Evolutionary conservation across 1,140 invertebrate genomes (phyloP).

Genomic region (Elysia chlorotica): DNA sequence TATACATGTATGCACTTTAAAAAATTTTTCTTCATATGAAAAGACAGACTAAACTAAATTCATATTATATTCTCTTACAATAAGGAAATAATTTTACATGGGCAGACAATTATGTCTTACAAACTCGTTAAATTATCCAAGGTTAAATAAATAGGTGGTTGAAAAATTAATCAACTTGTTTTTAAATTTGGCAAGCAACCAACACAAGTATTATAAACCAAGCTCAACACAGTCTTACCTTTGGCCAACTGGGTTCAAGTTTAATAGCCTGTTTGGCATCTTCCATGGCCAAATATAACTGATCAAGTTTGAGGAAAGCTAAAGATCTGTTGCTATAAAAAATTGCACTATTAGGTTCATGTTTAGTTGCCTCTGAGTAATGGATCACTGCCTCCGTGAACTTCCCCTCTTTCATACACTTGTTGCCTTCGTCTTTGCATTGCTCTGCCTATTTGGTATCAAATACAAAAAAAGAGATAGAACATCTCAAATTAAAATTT

Average conservation of each 20-base stretch:
- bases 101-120: no score
- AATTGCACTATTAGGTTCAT: slow-evolving; percentile 73
- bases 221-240: no score
- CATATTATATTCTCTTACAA: no score
- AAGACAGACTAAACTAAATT: no score
- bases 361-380: slow-evolving; percentile 80
- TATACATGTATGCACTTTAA: no score
- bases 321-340: slow-evolving; percentile 81
- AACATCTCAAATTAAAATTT: background rate
- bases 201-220: background rate
- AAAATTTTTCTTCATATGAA: no score
- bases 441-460: slow-evolving; percentile 60
- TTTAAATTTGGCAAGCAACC: background rate
- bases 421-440: slow-evolving; percentile 77
- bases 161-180: background rate
- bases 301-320: slow-evolving; percentile 78
- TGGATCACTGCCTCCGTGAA: slow-evolving; percentile 78
- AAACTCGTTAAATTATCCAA: no score
- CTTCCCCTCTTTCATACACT: slow-evolving; percentile 75
- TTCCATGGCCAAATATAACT: slow-evolving; percentile 76
- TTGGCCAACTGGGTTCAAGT: slow-evolving; percentile 79
- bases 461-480: slow-evolving; percentile 1
- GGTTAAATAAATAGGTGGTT: background rate
- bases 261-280: slow-evolving; percentile 78
- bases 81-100: no score